These are phyloP conservation scores for Thaumetopoea pityocampa DNA, from an alignment of 1,140 invertebrate genomes.

Conservation along the genomic window DNA sequence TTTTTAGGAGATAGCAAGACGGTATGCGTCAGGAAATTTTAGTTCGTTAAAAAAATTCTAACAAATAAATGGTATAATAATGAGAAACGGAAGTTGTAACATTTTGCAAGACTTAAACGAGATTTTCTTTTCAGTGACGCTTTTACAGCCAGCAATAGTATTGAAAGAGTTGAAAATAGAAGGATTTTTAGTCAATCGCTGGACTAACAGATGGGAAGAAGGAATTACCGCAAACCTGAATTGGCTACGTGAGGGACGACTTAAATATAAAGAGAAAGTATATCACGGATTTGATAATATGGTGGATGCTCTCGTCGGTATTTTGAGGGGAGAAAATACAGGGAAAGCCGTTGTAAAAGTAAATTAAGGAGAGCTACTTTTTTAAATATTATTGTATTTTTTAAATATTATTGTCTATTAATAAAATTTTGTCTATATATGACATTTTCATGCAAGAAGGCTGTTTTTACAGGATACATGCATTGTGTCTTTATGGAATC, in stretches of 20 bases:
- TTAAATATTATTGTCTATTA: too few relatives aligned
- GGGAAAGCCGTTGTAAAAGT: slow-evolving; percentile 81
- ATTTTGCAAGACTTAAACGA: background rate
- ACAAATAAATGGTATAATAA: too few relatives aligned
- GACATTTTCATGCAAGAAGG: too few relatives aligned
- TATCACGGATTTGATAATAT: slow-evolving; percentile 83
- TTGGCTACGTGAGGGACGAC: slow-evolving; percentile 81
- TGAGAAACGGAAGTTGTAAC: background rate
- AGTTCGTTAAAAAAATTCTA: too few relatives aligned
- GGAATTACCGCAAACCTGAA: slow-evolving; percentile 77
- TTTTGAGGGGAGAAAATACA: slow-evolving; percentile 78
- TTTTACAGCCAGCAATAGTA: slow-evolving; percentile 60
- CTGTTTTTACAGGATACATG: too few relatives aligned
- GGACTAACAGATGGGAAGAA: slow-evolving; percentile 77
- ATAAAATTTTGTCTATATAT: background rate
- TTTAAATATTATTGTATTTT: too few relatives aligned
- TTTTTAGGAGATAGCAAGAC: too few relatives aligned
- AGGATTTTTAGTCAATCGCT: slow-evolving; percentile 80
- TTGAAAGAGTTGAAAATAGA: slow-evolving; percentile 79
- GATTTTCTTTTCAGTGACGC: slow-evolving; percentile 41
- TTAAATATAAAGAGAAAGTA: slow-evolving; percentile 80
- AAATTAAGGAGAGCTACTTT: too few relatives aligned
- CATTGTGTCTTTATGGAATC: too few relatives aligned
- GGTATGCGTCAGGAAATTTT: too few relatives aligned
- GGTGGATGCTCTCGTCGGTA: slow-evolving; percentile 79